A percentile compares a stretch with the other conserved stretches of the same genome.
Conservation (phyloP, 2,888 invertebrate genomes). For the Mimas tiliae region DNA sequence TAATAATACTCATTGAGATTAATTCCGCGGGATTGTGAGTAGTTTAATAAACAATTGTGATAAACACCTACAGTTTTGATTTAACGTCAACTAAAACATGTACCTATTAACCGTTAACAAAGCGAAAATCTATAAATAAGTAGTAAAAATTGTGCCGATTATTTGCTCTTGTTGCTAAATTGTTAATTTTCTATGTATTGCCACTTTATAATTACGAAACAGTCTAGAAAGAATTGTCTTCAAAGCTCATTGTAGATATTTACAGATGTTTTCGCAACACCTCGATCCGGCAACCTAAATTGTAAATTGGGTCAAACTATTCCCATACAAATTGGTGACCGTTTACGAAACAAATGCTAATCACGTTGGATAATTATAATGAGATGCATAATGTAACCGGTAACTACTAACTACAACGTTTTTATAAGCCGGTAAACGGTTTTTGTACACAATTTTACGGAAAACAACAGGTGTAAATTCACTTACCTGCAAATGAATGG, state of each 20-base stretch:
- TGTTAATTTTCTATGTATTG: constrained; percentile 10
- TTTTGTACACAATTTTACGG: constrained; percentile 30
- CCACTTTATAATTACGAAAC: constrained; percentile 4
- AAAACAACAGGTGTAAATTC: constrained; percentile 67
- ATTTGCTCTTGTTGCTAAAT: constrained; percentile 22
- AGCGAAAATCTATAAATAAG: constrained; percentile 9
- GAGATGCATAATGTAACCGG: background rate
- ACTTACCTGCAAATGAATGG: constrained; percentile 95
- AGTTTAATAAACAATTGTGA: no score
- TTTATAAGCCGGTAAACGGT: background rate
- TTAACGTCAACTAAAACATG: no score
- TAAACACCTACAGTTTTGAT: background rate
- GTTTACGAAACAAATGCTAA: background rate
- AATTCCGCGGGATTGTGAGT: no score
- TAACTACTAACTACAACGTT: background rate
- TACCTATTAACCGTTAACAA: constrained; percentile 1
- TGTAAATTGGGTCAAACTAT: constrained; percentile 54
- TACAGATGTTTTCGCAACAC: constrained; percentile 29
- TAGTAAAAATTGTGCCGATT: background rate
- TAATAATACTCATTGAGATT: no score
- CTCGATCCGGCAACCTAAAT: constrained; percentile 24
- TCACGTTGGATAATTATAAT: background rate
- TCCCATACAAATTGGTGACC: constrained; percentile 31
- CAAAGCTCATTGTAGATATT: constrained; percentile 32
- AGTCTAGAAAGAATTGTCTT: background rate